Conservation (phyloP, 2,888 invertebrate genomes). For the Ophraella communa region DNA sequence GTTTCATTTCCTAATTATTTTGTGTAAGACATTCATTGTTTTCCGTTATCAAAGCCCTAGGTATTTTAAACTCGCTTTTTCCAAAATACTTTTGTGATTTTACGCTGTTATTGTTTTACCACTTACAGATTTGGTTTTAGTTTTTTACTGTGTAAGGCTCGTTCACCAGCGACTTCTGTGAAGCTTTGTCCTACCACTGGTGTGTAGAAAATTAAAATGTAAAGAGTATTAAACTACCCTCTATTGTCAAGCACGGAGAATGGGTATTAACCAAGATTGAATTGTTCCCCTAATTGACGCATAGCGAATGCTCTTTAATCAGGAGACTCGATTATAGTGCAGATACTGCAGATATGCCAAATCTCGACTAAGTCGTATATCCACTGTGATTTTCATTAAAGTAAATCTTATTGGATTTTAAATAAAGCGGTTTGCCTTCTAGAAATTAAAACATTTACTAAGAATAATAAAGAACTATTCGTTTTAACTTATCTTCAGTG, state of each 20-base stretch:
- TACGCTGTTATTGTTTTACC: too few relatives aligned
- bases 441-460: too few relatives aligned
- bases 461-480: too few relatives aligned
- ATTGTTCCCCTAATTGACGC: slow-evolving; percentile 9
- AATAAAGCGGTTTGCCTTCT: neutral
- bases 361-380: neutral
- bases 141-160: too few relatives aligned
- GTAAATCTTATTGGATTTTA: neutral
- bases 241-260: neutral
- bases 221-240: neutral
- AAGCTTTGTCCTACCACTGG: neutral
- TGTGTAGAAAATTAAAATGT: neutral
- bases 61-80: too few relatives aligned
- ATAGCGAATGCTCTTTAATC: neutral
- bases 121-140: too few relatives aligned
- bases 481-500: too few relatives aligned
- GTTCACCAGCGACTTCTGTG: neutral
- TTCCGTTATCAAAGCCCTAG: too few relatives aligned
- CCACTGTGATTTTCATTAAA: neutral
- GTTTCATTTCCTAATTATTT: too few relatives aligned
- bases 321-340: slow-evolving; percentile 5
- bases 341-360: neutral
- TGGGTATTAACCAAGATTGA: slow-evolving; percentile 11
- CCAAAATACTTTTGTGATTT: too few relatives aligned
- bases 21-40: too few relatives aligned